Conservation (phyloP, 2,888 invertebrate species). For the Diaprepes abbreviatus region DNA sequence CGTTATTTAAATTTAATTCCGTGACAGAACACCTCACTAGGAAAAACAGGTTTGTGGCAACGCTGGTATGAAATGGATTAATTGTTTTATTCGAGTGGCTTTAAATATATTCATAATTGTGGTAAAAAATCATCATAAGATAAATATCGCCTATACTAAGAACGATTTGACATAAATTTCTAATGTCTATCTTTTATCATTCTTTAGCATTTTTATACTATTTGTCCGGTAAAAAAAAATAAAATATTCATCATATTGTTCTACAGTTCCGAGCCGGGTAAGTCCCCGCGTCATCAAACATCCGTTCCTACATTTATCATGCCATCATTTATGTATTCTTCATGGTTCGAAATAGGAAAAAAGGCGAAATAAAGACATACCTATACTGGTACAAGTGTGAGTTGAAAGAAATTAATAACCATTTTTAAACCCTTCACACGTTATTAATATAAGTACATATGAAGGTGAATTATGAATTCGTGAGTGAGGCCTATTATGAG, state of each 20-base stretch:
- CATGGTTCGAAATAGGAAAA: neutral
- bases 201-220: neutral
- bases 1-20: no score
- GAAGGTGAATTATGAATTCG: constrained; percentile 10
- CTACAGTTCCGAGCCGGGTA: constrained; percentile 11
- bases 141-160: no score
- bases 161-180: no score
- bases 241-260: constrained; percentile 27
- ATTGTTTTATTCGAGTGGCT: neutral
- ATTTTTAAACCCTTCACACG: constrained; percentile 40
- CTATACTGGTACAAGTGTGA: constrained; percentile 26
- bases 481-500: constrained; percentile 4
- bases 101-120: neutral
- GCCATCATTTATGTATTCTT: constrained; percentile 28
- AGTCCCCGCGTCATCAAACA: constrained; percentile 33
- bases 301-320: constrained; percentile 39
- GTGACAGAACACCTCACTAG: no score
- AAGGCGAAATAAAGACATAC: constrained; percentile 34
- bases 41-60: no score
- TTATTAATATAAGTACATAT: constrained; percentile 28
- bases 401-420: constrained; percentile 41
- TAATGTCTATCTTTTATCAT: no score
- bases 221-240: neutral
- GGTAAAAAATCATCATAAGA: no score
- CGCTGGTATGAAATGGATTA: no score